Evolutionary conservation across 2,113 vertebrate genomes (phyloP).

Genomic region (Panthera tigris): DNA sequence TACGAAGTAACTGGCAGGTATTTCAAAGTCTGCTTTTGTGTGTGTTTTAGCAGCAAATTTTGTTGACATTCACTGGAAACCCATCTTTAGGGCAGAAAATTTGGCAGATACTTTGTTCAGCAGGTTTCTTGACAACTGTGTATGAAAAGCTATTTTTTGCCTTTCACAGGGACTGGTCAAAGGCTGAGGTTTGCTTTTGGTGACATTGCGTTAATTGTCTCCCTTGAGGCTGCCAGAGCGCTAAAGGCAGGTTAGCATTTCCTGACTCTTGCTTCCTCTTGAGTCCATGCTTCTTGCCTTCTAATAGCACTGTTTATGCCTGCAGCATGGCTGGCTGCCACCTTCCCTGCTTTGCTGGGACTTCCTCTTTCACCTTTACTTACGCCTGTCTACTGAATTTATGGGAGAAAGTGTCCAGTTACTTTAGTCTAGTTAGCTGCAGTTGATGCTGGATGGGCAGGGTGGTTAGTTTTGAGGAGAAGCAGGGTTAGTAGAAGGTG

Average conservation of each 20-base stretch:
- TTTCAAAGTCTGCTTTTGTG: constrained; percentile 14
- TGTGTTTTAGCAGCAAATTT: constrained; percentile 64
- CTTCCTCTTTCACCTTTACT: not conserved
- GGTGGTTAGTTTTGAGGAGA: not conserved
- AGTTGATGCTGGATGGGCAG: not conserved
- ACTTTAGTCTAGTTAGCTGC: not conserved
- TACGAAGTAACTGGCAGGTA: not conserved
- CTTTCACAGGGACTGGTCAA: constrained; percentile 66
- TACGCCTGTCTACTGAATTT: not conserved
- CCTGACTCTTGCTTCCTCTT: not conserved
- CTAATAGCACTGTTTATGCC: constrained; percentile 62
- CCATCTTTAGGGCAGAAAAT: constrained; percentile 61
- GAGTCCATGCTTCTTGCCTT: not conserved
- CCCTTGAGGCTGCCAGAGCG: constrained; percentile 55
- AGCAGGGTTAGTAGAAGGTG: not conserved
- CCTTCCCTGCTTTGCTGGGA: not conserved
- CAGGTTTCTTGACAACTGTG: constrained; percentile 68
- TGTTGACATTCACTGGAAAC: constrained; percentile 68
- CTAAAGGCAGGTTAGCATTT: constrained; percentile 44
- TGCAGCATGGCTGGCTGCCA: constrained; percentile 48
- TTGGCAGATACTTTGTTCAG: constrained; percentile 68
- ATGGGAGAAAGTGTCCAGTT: not conserved
- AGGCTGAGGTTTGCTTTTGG: constrained; percentile 70
- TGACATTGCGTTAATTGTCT: constrained; percentile 79
- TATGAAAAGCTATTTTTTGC: constrained; percentile 60